phyloP scores from a whole-genome alignment of 2,797 vertebrate genomes.

The Anguilla marmorata region DNA sequence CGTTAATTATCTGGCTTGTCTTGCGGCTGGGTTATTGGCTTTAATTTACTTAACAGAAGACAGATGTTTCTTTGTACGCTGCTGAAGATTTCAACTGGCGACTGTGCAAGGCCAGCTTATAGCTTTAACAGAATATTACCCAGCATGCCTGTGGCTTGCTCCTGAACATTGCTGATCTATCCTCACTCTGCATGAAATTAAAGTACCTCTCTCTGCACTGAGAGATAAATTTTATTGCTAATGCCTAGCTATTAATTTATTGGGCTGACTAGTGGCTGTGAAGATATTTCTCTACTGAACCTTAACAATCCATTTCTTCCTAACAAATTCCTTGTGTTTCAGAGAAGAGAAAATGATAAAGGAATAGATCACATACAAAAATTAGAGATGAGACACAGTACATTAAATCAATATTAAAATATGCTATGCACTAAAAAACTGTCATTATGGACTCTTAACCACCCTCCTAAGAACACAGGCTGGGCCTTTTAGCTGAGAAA shows the following conservation, averaged over 20 bases:
- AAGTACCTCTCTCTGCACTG: neutral
- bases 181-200: constrained; percentile 14
- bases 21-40: neutral
- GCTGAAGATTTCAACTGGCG: neutral
- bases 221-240: neutral
- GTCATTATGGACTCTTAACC: too few relatives aligned
- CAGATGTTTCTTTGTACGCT: neutral
- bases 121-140: neutral
- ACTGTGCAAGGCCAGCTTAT: neutral
- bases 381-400: neutral
- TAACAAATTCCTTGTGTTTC: neutral
- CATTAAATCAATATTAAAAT: neutral
- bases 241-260: neutral
- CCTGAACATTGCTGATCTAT: neutral
- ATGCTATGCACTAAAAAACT: neutral
- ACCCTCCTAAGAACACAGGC: too few relatives aligned
- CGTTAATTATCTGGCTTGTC: neutral
- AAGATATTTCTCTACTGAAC: neutral
- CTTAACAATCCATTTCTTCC: neutral
- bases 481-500: too few relatives aligned
- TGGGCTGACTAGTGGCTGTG: neutral
- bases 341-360: neutral
- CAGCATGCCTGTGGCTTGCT: neutral
- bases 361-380: neutral
- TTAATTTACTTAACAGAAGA: neutral